phyloP scores from a whole-genome alignment of 2,888 invertebrate genomes.

The Caenorhabditis sp. region DNA sequence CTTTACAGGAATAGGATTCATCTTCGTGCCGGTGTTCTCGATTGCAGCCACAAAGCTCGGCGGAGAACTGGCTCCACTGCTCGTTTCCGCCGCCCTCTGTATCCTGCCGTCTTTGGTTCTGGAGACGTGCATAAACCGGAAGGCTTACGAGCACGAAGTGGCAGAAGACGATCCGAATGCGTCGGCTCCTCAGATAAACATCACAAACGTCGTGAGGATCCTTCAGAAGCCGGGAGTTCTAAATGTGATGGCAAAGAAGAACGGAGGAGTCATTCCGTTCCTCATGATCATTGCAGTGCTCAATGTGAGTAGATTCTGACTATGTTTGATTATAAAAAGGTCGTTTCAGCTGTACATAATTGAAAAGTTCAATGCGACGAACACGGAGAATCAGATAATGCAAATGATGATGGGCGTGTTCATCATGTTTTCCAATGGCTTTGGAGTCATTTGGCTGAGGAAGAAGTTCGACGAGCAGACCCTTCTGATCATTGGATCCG shows the following conservation, averaged over 20 bases:
- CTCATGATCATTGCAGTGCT: slow-evolving; percentile 63
- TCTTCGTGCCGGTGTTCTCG: slow-evolving; percentile 44
- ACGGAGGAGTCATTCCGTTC: slow-evolving; percentile 64
- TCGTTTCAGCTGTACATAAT: slow-evolving; percentile 69
- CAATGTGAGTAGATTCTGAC: slow-evolving; percentile 53
- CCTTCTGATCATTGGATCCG: slow-evolving; percentile 62
- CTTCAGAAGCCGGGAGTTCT: slow-evolving; percentile 62
- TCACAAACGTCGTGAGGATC: slow-evolving; percentile 56
- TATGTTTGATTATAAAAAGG: not conserved
- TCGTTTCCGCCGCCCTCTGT: slow-evolving; percentile 56
- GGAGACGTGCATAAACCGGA: slow-evolving; percentile 53
- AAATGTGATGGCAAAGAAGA: slow-evolving; percentile 68
- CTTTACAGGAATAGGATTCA: slow-evolving; percentile 37
- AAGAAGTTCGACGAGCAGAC: slow-evolving; percentile 68
- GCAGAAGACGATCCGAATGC: slow-evolving; percentile 25
- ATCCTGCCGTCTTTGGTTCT: slow-evolving; percentile 57
- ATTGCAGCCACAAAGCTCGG: slow-evolving; percentile 48
- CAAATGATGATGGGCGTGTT: slow-evolving; percentile 68
- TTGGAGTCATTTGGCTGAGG: slow-evolving; percentile 69
- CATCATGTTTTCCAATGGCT: slow-evolving; percentile 70
- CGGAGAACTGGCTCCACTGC: slow-evolving; percentile 43
- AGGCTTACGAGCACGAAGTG: slow-evolving; percentile 56
- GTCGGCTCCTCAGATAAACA: slow-evolving; percentile 29
- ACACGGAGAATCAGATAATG: slow-evolving; percentile 62
- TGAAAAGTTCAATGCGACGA: slow-evolving; percentile 66